These are phyloP conservation scores for Siniperca chuatsi DNA, from an alignment of 2,113 vertebrate genomes.

Conservation along the genomic window DNA sequence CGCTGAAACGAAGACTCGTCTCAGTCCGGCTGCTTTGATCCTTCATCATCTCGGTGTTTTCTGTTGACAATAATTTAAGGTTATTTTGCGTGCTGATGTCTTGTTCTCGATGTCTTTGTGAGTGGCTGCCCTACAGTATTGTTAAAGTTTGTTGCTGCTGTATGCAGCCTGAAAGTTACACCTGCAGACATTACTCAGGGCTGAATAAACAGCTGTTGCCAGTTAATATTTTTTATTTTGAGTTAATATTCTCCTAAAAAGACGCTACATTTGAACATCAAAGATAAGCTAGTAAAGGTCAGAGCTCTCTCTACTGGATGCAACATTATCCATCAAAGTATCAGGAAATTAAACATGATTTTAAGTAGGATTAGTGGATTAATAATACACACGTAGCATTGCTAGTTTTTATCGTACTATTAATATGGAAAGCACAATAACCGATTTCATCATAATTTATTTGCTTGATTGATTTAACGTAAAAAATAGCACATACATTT, in stretches of 20 bases:
- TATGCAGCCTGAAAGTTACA: no score
- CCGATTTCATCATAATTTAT: background rate
- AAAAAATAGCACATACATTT: no score
- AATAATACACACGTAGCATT: no score
- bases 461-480: no score
- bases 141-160: background rate
- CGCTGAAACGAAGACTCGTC: background rate
- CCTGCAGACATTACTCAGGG: no score
- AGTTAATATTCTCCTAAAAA: background rate
- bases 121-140: background rate
- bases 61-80: no score
- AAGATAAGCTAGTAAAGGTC: no score
- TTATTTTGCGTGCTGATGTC: background rate
- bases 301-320: no score
- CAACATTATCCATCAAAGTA: no score
- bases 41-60: background rate
- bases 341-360: no score
- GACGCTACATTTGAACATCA: no score
- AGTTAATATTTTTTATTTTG: background rate
- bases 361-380: no score
- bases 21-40: background rate
- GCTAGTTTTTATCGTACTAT: background rate
- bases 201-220: background rate
- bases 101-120: background rate
- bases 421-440: background rate